A percentile compares a stretch with the other conserved stretches of the same genome.
Evolutionary conservation across 2,888 invertebrate species (phyloP).

Genomic region (Xanthorhoe designata): DNA sequence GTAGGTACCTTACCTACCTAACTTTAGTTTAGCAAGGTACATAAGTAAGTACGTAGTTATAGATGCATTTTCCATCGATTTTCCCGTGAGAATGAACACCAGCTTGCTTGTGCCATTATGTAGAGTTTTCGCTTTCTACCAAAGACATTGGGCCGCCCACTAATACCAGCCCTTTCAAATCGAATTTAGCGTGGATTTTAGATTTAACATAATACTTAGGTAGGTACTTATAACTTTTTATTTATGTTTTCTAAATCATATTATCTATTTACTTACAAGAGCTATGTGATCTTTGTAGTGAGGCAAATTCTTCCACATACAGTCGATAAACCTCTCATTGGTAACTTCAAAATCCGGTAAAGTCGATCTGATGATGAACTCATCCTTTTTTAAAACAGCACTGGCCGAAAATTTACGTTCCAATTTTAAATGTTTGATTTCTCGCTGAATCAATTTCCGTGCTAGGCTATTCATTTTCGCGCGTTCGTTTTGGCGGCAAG

Average conservation of each 20-base stretch:
- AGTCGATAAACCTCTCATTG: conserved; percentile 66
- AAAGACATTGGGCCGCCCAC: not conserved
- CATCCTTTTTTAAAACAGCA: conserved; percentile 55
- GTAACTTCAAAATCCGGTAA: conserved; percentile 67
- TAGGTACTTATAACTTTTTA: not conserved
- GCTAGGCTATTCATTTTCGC: conserved; percentile 64
- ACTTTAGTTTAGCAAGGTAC: too few species aligned
- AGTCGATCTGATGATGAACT: conserved; percentile 69
- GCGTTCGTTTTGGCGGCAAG: conserved; percentile 51
- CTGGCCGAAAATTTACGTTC: conserved; percentile 64
- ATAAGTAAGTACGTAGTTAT: too few species aligned
- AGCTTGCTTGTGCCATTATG: not conserved
- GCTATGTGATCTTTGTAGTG: conserved; percentile 69
- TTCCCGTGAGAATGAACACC: conserved; percentile 16
- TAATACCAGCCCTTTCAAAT: not conserved
- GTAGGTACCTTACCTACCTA: too few species aligned
- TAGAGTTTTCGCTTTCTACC: conserved; percentile 22
- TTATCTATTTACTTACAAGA: conserved; percentile 61
- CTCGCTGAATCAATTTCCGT: conserved; percentile 69
- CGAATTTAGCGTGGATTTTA: not conserved
- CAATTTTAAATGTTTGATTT: conserved; percentile 68
- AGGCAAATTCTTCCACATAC: conserved; percentile 64
- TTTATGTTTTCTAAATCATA: not conserved
- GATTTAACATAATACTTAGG: not conserved
- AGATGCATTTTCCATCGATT: conserved; percentile 6